A percentile compares a stretch with the other conserved stretches of the same genome.
Evolutionary conservation across 1,140 invertebrate species (phyloP).

Genomic region (Tetragonula clypearis): DNA sequence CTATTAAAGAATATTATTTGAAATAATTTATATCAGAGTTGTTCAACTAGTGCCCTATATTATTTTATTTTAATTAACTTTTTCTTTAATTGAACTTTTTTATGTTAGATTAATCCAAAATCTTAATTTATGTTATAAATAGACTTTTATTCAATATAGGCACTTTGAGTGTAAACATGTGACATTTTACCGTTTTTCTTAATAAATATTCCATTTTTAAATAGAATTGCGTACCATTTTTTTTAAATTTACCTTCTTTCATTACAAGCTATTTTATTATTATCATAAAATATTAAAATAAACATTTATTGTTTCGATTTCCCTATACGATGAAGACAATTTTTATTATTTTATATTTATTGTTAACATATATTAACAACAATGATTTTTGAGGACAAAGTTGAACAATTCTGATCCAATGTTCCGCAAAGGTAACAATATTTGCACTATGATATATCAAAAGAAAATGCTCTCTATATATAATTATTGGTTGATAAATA

Average conservation of each 20-base stretch:
- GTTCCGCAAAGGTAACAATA: conserved; percentile 7
- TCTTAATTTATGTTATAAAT: conserved; percentile 8
- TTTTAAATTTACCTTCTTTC: neutral
- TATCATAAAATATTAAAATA: conserved; percentile 17
- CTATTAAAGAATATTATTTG: conserved; percentile 9
- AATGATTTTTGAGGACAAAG: neutral
- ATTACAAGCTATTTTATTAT: conserved; percentile 15
- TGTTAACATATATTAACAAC: conserved; percentile 7
- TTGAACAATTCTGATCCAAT: conserved; percentile 4
- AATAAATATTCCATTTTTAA: neutral
- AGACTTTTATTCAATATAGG: conserved; percentile 14
- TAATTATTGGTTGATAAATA: conserved; percentile 3
- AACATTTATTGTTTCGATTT: neutral
- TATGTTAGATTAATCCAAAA: neutral
- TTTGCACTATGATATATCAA: neutral
- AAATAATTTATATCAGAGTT: conserved; percentile 10
- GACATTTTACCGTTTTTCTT: neutral
- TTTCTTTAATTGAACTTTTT: neutral
- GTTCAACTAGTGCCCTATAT: conserved; percentile 3
- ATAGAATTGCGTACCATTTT: neutral
- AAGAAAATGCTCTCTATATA: conserved; percentile 4
- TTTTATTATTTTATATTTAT: neutral
- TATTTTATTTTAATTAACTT: neutral
- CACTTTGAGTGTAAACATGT: conserved; percentile 29
- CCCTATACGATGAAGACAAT: neutral